phyloP scores from a whole-genome alignment of 2,797 vertebrate genomes.

The Lepus oiostolus region DNA sequence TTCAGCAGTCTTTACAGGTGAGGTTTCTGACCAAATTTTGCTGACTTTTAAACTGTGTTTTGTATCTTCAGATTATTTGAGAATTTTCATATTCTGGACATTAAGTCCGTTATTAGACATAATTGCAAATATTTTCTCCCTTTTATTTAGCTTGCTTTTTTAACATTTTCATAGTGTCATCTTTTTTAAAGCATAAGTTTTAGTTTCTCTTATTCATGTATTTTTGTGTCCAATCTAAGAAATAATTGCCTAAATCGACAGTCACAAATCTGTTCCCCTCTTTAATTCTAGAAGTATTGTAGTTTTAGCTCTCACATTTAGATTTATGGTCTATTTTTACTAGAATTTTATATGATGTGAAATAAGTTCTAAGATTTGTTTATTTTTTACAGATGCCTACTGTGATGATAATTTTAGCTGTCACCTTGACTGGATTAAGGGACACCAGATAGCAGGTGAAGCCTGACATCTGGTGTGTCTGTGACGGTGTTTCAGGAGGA shows the following conservation, averaged over 20 bases:
- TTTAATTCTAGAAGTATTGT: conserved; percentile 10
- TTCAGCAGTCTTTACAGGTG: neutral
- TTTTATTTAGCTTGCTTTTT: neutral
- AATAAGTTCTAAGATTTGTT: neutral
- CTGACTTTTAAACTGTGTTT: neutral
- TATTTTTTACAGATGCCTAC: neutral
- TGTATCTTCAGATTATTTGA: neutral
- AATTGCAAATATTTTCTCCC: conserved; percentile 26
- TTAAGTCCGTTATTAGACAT: conserved; percentile 1
- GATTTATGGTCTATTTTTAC: neutral
- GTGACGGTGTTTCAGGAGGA: no score
- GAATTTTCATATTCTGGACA: neutral
- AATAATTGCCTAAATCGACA: neutral
- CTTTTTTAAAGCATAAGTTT: neutral
- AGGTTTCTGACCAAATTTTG: neutral
- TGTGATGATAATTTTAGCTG: neutral
- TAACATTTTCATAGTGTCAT: neutral
- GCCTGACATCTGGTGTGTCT: neutral
- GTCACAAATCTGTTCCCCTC: neutral
- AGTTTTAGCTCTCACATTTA: neutral
- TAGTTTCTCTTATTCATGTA: neutral
- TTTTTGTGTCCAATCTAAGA: neutral
- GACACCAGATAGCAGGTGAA: neutral
- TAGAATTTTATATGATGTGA: neutral
- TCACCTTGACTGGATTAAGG: neutral